Conservation (phyloP, 1,140 invertebrate species). For the Limonius californicus region DNA sequence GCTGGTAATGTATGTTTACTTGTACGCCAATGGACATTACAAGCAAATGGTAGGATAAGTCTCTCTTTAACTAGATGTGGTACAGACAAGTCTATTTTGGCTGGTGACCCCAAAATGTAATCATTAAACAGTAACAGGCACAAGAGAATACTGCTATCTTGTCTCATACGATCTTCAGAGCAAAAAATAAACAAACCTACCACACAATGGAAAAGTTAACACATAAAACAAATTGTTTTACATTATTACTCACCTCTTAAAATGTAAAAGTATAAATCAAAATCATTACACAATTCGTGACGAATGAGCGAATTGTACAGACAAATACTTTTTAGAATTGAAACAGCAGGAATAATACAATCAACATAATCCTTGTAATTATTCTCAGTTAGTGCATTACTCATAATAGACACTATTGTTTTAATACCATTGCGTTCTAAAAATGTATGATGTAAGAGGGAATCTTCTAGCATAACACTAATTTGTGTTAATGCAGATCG, state of each 20-base stretch:
- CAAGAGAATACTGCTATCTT: slow-evolving; percentile 49
- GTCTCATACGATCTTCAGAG: slow-evolving; percentile 50
- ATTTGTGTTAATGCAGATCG: slow-evolving; percentile 58
- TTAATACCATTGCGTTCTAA: slow-evolving; percentile 44
- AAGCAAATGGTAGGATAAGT: slow-evolving; percentile 50
- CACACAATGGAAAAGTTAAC: no score
- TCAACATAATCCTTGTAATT: slow-evolving; percentile 62
- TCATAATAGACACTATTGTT: slow-evolving; percentile 41
- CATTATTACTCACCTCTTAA: slow-evolving; percentile 52
- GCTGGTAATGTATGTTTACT: slow-evolving; percentile 47
- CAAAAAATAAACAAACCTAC: slow-evolving; percentile 55
- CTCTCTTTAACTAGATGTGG: slow-evolving; percentile 48
- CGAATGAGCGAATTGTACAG: slow-evolving; percentile 49
- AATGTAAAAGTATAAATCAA: slow-evolving; percentile 53
- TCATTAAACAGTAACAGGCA: slow-evolving; percentile 51
- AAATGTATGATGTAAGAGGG: slow-evolving; percentile 52
- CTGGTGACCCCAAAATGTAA: slow-evolving; percentile 45
- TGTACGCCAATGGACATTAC: slow-evolving; percentile 49
- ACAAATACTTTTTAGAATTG: slow-evolving; percentile 57
- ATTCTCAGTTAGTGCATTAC: slow-evolving; percentile 53
- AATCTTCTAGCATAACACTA: slow-evolving; percentile 56
- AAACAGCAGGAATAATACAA: slow-evolving; percentile 58
- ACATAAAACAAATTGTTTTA: background rate
- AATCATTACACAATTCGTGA: slow-evolving; percentile 51
- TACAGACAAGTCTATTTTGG: slow-evolving; percentile 49